These are phyloP conservation scores for Ceryle rudis DNA, from an alignment of 2,797 vertebrate species.

Conservation along the genomic window DNA sequence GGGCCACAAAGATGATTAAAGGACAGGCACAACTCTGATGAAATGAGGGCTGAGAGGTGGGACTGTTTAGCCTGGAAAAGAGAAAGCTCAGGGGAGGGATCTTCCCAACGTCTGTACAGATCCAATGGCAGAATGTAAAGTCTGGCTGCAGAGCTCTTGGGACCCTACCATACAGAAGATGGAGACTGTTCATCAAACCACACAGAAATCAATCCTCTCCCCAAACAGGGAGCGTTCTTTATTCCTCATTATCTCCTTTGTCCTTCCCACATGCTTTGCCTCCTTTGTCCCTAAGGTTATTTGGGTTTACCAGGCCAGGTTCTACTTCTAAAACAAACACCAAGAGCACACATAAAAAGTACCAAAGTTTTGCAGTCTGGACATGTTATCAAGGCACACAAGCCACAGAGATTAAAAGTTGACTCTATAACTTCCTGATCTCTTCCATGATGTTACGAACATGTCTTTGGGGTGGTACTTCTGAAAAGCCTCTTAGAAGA, in stretches of 20 bases:
- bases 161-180: not conserved
- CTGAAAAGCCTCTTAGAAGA: not conserved
- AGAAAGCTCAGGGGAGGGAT: not conserved
- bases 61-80: not conserved
- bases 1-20: not conserved
- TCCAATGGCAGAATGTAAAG: not conserved
- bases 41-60: not conserved
- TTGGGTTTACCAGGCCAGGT: not conserved
- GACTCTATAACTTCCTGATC: not conserved
- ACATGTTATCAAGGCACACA: not conserved
- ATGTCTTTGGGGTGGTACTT: not conserved
- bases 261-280: not conserved
- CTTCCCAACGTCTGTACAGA: not conserved
- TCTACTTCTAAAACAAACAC: not conserved
- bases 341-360: not conserved
- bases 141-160: not conserved
- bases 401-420: not conserved
- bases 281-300: not conserved
- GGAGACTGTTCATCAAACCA: not conserved
- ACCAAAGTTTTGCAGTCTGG: not conserved
- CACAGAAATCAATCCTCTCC: not conserved
- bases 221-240: not conserved
- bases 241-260: not conserved
- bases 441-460: not conserved
- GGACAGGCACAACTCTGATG: not conserved